phyloP scores from a whole-genome alignment of 2,888 invertebrate species.

The Caenorhabditis sp. region DNA sequence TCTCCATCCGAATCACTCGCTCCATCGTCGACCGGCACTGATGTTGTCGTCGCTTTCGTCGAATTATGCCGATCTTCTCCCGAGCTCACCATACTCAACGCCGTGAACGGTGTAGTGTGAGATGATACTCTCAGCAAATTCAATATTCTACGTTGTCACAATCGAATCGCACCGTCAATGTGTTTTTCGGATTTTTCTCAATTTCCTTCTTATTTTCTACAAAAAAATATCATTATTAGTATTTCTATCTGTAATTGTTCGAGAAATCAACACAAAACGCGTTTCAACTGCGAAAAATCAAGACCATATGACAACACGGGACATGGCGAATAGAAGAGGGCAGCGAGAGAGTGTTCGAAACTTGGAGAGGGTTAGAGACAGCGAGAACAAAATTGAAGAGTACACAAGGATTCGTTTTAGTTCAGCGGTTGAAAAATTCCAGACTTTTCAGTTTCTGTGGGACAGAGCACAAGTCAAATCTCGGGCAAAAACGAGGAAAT shows the following conservation, averaged over 20 bases:
- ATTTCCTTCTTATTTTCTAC: slow-evolving; percentile 2
- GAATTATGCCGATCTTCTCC: slow-evolving; percentile 29
- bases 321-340: not conserved
- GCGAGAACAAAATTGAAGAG: not conserved
- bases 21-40: slow-evolving; percentile 20
- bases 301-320: slow-evolving; percentile 1
- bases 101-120: too few species aligned
- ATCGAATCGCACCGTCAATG: slow-evolving; percentile 8
- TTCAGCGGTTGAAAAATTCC: not conserved
- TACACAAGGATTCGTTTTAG: not conserved
- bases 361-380: not conserved
- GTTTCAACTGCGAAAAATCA: not conserved
- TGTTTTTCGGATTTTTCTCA: too few species aligned
- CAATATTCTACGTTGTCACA: too few species aligned
- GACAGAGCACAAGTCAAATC: too few species aligned
- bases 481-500: too few species aligned
- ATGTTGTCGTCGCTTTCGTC: slow-evolving; percentile 10
- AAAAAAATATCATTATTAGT: too few species aligned
- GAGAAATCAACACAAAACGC: slow-evolving; percentile 1
- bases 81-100: slow-evolving; percentile 26
- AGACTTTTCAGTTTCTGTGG: too few species aligned
- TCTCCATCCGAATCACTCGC: slow-evolving; percentile 47
- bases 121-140: too few species aligned
- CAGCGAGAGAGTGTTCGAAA: not conserved
- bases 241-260: not conserved